These are phyloP conservation scores for Scolopax rusticola DNA, from an alignment of 2,797 vertebrate genomes.

Conservation along the genomic window DNA sequence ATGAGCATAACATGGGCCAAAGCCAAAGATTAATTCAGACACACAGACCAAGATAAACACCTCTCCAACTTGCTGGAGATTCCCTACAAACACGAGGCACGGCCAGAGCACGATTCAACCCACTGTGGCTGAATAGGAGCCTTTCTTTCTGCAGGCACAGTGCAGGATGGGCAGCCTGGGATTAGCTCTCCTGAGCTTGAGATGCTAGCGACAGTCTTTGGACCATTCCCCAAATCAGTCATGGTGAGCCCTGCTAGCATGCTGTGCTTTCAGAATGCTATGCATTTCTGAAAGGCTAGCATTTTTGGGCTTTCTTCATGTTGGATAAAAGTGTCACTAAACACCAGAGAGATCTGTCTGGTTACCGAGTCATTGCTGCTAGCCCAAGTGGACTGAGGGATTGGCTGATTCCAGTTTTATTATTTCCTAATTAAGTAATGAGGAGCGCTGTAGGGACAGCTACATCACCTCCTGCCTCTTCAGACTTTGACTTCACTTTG, in stretches of 20 bases:
- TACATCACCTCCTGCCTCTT: not conserved
- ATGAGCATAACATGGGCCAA: not conserved
- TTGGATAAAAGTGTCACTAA: not conserved
- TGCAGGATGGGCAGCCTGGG: too few relatives aligned
- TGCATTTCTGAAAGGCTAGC: too few relatives aligned
- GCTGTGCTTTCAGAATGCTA: not conserved
- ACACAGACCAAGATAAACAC: not conserved
- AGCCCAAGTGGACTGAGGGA: not conserved
- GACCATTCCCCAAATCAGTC: fast-evolving
- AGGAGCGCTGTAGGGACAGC: not conserved
- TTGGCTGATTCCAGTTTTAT: not conserved
- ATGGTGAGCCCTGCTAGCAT: not conserved
- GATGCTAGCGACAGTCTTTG: not conserved
- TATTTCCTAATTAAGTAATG: not conserved
- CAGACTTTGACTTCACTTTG: not conserved
- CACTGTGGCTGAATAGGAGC: not conserved
- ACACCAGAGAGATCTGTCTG: fast-evolving
- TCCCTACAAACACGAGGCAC: not conserved
- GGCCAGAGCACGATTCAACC: not conserved
- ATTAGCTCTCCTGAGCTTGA: not conserved
- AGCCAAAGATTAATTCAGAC: not conserved
- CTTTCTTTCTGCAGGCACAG: fast-evolving
- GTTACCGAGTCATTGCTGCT: not conserved
- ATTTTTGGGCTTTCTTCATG: not conserved
- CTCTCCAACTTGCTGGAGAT: not conserved